phyloP scores from a whole-genome alignment of 2,797 vertebrate species.

The Anolis apletophallus region DNA sequence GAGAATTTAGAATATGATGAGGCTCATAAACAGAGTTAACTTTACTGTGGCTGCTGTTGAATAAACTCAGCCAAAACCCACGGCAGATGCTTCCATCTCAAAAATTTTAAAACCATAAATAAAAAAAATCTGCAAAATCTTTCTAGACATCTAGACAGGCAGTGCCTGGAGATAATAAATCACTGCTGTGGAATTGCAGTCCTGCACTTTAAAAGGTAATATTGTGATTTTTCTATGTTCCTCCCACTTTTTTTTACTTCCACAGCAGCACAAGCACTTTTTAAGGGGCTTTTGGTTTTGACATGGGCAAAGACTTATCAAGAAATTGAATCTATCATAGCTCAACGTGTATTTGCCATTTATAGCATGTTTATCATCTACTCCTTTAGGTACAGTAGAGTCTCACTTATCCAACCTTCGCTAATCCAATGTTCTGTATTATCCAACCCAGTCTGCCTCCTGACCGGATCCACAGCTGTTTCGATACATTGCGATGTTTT shows the following conservation, averaged over 20 bases:
- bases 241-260: neutral
- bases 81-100: neutral
- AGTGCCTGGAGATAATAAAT: neutral
- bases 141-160: neutral
- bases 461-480: no score
- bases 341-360: neutral
- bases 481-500: no score
- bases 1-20: constrained; percentile 50
- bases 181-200: neutral
- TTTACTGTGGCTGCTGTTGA: constrained; percentile 24
- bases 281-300: neutral
- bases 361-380: neutral
- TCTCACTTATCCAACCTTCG: no score
- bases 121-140: neutral
- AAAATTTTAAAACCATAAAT: neutral
- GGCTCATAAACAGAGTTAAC: constrained; percentile 65
- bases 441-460: no score
- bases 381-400: neutral
- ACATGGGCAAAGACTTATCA: neutral
- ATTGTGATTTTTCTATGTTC: neutral
- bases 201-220: neutral
- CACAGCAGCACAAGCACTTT: neutral
- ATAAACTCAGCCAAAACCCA: constrained; percentile 37
- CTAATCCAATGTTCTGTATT: no score
- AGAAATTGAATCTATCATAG: neutral